Evolutionary conservation across 2,113 vertebrate genomes (phyloP).

Genomic region (pig (Sus scrofa)): DNA sequence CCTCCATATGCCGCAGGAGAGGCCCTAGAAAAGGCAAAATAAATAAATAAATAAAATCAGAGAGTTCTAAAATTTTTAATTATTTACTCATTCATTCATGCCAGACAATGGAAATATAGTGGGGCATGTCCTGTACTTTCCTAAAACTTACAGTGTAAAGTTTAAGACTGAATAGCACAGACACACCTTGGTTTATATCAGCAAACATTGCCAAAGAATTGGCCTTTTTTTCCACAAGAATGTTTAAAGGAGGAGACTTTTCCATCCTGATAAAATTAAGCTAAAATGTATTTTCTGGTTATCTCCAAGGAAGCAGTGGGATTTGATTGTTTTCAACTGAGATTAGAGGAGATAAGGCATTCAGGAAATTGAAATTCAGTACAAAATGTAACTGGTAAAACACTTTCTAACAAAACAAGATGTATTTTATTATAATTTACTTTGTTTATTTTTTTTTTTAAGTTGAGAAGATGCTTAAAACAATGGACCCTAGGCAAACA

Average conservation of each 20-base stretch:
- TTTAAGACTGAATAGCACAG: neutral
- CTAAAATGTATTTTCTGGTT: neutral
- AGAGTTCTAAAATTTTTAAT: neutral
- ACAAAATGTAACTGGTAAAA: neutral
- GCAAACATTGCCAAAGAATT: neutral
- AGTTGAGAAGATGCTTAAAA: neutral
- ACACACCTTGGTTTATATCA: neutral
- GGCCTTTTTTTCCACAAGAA: neutral
- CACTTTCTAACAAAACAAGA: neutral
- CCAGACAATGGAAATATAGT: neutral
- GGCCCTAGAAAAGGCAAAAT: no score
- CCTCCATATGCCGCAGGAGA: no score
- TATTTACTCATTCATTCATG: neutral
- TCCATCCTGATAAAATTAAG: neutral
- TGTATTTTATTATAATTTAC: neutral
- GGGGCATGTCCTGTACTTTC: neutral
- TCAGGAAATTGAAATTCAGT: constrained; percentile 52
- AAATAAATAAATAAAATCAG: constrained; percentile 34
- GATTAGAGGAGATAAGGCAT: neutral
- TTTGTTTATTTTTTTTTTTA: neutral
- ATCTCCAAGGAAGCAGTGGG: neutral
- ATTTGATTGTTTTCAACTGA: constrained; percentile 4
- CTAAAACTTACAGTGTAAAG: neutral
- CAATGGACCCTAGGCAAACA: neutral
- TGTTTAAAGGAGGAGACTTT: neutral